phyloP scores from a whole-genome alignment of 2,888 invertebrate species.

The Pomacea canaliculata region DNA sequence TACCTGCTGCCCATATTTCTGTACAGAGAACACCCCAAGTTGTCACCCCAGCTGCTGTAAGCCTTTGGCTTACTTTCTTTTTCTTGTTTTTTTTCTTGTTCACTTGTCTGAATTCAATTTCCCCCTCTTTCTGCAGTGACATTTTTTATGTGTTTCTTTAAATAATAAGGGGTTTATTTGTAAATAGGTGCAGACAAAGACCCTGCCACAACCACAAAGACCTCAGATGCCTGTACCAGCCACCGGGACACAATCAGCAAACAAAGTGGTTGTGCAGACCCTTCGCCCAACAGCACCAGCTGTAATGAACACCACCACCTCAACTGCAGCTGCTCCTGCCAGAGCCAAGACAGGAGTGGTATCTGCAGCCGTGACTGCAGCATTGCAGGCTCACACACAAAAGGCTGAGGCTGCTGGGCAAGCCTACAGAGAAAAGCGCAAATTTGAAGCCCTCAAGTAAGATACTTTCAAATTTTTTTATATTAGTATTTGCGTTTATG shows the following conservation, averaged over 20 bases:
- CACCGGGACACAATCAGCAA: slow-evolving; percentile 11
- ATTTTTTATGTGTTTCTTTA: no score
- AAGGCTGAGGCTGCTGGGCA: slow-evolving; percentile 28
- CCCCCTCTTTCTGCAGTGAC: no score
- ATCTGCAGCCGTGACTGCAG: slow-evolving; percentile 26
- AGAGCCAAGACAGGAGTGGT: slow-evolving; percentile 4
- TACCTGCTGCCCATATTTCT: slow-evolving; percentile 24
- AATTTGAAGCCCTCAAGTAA: slow-evolving; percentile 65
- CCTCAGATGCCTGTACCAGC: slow-evolving; percentile 14
- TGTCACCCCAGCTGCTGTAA: no score
- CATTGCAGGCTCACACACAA: slow-evolving; percentile 33
- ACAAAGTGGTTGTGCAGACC: slow-evolving; percentile 29
- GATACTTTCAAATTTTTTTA: slow-evolving; percentile 22
- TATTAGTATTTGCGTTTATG: background rate
- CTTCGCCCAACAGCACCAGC: slow-evolving; percentile 16
- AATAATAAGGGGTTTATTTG: no score
- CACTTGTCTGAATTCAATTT: no score
- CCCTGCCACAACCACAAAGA: slow-evolving; percentile 26
- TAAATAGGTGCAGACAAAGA: slow-evolving; percentile 21
- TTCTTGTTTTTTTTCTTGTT: no score
- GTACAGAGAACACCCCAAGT: no score
- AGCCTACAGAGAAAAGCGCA: slow-evolving; percentile 58
- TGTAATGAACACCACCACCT: background rate
- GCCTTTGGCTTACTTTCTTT: no score
- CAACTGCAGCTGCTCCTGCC: slow-evolving; percentile 3